Percentiles rank a stretch among this genome's conserved stretches.
phyloP scores from a whole-genome alignment of 1,140 invertebrate genomes.

The Pristionchus pacificus region DNA sequence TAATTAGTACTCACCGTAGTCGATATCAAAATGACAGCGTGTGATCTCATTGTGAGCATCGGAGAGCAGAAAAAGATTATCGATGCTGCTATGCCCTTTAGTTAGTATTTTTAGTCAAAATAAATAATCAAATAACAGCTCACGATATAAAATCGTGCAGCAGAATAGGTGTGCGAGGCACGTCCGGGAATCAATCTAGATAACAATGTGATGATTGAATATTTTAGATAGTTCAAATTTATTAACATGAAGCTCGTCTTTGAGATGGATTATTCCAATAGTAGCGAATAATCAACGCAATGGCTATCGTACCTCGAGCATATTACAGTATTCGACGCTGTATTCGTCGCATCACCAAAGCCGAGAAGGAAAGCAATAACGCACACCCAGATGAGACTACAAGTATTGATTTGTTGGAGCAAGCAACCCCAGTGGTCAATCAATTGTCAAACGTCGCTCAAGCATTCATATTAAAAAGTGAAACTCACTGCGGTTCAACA shows the following conservation, averaged over 20 bases:
- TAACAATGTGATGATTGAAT: background rate
- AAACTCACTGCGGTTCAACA: background rate
- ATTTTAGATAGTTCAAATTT: too few species aligned
- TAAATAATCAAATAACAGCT: background rate
- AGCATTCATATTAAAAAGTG: background rate
- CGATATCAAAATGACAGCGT: background rate
- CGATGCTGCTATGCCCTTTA: background rate
- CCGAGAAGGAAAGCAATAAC: too few species aligned
- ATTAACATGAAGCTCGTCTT: too few species aligned
- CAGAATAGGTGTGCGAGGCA: background rate
- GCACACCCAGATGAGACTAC: too few species aligned
- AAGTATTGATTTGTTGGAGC: too few species aligned
- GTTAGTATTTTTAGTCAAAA: background rate
- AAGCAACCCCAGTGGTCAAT: too few species aligned
- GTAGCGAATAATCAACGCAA: too few species aligned
- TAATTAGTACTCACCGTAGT: background rate
- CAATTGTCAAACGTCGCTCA: too few species aligned
- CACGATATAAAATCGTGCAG: background rate
- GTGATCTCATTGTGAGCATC: background rate
- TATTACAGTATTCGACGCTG: too few species aligned
- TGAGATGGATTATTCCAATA: too few species aligned
- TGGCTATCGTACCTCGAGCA: too few species aligned
- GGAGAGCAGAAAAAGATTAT: background rate
- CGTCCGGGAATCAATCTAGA: background rate
- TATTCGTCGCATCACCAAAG: too few species aligned